phyloP scores from a whole-genome alignment of 2,797 vertebrate species.

The Mycteria americana region DNA sequence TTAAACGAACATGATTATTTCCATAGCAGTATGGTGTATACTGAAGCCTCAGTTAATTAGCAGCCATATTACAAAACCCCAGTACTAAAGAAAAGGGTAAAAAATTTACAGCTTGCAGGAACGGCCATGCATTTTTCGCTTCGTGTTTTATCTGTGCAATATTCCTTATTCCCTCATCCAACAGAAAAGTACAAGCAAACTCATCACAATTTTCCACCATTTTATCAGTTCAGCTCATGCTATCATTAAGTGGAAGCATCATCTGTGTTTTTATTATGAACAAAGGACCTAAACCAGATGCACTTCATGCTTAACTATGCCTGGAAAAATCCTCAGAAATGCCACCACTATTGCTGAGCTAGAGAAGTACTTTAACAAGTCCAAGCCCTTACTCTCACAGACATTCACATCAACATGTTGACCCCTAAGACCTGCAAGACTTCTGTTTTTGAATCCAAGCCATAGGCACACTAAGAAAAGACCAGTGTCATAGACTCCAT shows the following conservation, averaged over 20 bases:
- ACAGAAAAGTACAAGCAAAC: background rate
- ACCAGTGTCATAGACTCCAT: background rate
- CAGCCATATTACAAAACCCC: background rate
- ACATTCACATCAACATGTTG: background rate
- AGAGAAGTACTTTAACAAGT: background rate
- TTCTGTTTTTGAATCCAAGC: background rate
- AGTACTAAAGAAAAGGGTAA: background rate
- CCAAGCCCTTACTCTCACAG: background rate
- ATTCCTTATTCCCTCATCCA: background rate
- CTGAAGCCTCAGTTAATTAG: background rate
- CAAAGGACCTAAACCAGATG: background rate
- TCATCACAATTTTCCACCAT: background rate
- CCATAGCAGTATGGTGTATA: background rate
- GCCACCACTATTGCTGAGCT: background rate
- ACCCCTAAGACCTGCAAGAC: background rate
- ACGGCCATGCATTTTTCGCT: background rate
- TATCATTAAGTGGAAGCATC: background rate
- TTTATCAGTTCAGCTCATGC: background rate
- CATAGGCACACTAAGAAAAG: background rate
- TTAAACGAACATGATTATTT: background rate
- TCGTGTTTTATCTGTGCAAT: background rate
- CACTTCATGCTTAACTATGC: background rate
- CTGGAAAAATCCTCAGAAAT: background rate
- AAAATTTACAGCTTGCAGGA: rapidly evolving
- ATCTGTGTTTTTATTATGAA: background rate